Evolutionary conservation across 2,113 vertebrate genomes (phyloP).

Genomic region (Hemiscyllium ocellatum): DNA sequence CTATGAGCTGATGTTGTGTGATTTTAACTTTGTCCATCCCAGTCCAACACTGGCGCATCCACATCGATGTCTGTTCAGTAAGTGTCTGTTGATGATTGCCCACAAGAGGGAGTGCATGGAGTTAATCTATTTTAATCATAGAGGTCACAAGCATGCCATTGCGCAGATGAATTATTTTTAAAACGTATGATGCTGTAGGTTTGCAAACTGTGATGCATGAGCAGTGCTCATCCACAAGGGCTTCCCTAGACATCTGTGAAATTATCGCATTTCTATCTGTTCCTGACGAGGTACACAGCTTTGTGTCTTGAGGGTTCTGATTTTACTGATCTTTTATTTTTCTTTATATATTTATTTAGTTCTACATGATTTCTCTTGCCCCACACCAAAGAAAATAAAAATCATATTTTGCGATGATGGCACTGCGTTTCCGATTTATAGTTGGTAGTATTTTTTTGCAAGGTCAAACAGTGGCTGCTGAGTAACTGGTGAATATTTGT

Average conservation of each 20-base stretch:
- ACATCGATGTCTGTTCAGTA: too few species aligned
- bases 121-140: not conserved
- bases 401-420: not conserved
- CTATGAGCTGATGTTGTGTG: too few species aligned
- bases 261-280: not conserved
- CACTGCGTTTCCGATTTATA: not conserved
- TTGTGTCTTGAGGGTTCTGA: not conserved
- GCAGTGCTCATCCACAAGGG: not conserved
- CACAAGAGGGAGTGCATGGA: not conserved
- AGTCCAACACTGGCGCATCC: too few species aligned
- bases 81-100: not conserved
- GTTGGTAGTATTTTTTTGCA: not conserved
- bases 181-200: not conserved
- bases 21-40: too few species aligned
- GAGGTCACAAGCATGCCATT: not conserved
- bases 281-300: not conserved
- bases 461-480: not conserved
- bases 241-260: not conserved
- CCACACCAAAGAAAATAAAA: not conserved
- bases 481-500: not conserved
- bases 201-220: not conserved
- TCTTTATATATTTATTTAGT: not conserved
- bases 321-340: not conserved
- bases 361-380: not conserved
- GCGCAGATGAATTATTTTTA: not conserved